Base-by-base conservation (phyloP, 2,113 vertebrate species). In the Microtus ochrogaster region DNA sequence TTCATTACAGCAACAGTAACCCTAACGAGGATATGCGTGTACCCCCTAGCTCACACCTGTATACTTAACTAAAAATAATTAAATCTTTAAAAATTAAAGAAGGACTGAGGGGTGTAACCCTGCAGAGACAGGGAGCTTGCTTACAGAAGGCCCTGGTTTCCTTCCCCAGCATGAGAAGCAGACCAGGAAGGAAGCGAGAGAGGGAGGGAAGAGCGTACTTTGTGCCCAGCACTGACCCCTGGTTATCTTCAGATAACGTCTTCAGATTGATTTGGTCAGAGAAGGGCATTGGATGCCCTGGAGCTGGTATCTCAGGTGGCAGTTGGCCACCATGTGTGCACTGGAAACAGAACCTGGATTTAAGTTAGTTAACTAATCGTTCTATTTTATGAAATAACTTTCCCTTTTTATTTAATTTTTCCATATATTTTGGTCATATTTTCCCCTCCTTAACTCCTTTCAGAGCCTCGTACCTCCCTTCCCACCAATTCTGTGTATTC, bases 171-270 rank as follows among this genome's bases (percentile, higher is more conserved):
- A 55, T 10, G 7, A 49, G 30, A 36, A 87, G 44, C 36, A 5
- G 44, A n/a, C 12, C 47, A 52, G 44, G 6, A 12, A 30, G 39
- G 39, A n/a, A 41, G 7, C 1, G 8, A 44, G 28, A 21, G 61
- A 12, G 14, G 39, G 7, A n/a, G 3, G 66, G 3, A 30, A 10
- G 41, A 5, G 2, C 6, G 4, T 0, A 22, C 52, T 24, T 81
- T n/a, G 6, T 21, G 0, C 47, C 47, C 26, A 33, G 26, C n/a
- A 5, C 26, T 41, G 24, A 39, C 1, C 5, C 0, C 0, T 14
- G 7, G 21, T 47, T 36, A 0, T 61, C 17, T 22, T 58, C 76
- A 78, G 19, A 49, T 12, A 78, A 49, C 10, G 1, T 78, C 47
- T 28, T n/a, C 12, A 81, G 49, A 55, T 81, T 58, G 58, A 39